Evolutionary conservation across 2,113 vertebrate species (phyloP).

Genomic region (Taxidea taxus): DNA sequence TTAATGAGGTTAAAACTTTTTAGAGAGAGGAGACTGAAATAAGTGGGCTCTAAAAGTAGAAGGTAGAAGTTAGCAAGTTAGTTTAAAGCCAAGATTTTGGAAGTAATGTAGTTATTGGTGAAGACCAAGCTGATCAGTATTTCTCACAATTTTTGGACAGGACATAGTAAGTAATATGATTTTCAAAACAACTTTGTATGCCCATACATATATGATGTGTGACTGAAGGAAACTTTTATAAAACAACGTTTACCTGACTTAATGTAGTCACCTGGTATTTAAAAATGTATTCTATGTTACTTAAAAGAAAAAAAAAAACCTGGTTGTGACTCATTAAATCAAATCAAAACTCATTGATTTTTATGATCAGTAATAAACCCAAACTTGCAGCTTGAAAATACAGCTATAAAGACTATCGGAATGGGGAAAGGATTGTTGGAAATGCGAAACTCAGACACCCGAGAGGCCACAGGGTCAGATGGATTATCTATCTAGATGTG

Average conservation of each 20-base stretch:
- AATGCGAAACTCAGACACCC: not conserved
- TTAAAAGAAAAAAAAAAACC: not conserved
- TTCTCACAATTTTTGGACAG: not conserved
- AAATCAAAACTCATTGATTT: not conserved
- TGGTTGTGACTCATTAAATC: not conserved
- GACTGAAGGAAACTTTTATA: not conserved
- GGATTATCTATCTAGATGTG: not conserved
- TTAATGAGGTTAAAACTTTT: not conserved
- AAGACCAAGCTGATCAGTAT: not conserved
- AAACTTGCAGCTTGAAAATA: not conserved
- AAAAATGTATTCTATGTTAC: not conserved
- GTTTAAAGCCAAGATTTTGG: slow-evolving; percentile 7
- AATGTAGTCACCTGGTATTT: not conserved
- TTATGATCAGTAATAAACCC: not conserved
- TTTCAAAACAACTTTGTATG: not conserved
- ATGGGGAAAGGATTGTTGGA: not conserved
- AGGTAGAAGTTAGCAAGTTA: not conserved
- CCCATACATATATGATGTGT: not conserved
- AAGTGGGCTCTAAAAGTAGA: not conserved
- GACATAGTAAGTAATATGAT: not conserved
- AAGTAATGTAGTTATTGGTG: not conserved
- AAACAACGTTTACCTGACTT: not conserved
- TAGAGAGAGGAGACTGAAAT: not conserved
- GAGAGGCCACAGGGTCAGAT: not conserved
- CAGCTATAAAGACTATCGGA: not conserved